phyloP scores from a whole-genome alignment of 2,888 invertebrate genomes.

The Nineta flava region DNA sequence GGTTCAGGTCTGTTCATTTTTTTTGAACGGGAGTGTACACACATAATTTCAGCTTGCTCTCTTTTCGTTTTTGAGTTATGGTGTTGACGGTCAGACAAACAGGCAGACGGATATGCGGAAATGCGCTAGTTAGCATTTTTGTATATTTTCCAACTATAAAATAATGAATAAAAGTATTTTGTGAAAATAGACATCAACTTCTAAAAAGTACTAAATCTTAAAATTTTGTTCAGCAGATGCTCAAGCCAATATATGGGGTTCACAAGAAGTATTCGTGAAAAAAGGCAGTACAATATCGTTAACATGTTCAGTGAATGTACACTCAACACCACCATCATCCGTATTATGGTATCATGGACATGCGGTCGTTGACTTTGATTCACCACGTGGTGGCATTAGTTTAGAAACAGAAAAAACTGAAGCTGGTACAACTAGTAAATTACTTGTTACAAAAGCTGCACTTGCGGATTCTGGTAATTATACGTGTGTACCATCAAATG shows the following conservation, averaged over 20 bases:
- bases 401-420: conserved; percentile 73
- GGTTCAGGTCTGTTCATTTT: too few species aligned
- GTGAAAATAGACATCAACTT: background rate
- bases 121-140: too few species aligned
- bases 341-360: conserved; percentile 77
- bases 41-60: too few species aligned
- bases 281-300: conserved; percentile 81
- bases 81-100: too few species aligned
- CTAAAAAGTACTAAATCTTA: background rate
- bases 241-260: conserved; percentile 70
- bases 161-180: background rate
- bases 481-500: conserved; percentile 74
- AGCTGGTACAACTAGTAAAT: conserved; percentile 64
- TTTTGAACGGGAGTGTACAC: too few species aligned
- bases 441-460: conserved; percentile 71
- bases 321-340: conserved; percentile 58
- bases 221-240: conserved; percentile 44
- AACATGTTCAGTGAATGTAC: conserved; percentile 76
- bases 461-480: conserved; percentile 79
- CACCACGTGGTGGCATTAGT: conserved; percentile 70
- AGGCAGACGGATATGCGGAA: too few species aligned
- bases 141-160: too few species aligned
- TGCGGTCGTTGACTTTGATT: conserved; percentile 67
- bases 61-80: too few species aligned
- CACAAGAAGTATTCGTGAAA: conserved; percentile 76